These are phyloP conservation scores for Phrynocephalus forsythii DNA, from an alignment of 2,797 vertebrate species.

Conservation along the genomic window DNA sequence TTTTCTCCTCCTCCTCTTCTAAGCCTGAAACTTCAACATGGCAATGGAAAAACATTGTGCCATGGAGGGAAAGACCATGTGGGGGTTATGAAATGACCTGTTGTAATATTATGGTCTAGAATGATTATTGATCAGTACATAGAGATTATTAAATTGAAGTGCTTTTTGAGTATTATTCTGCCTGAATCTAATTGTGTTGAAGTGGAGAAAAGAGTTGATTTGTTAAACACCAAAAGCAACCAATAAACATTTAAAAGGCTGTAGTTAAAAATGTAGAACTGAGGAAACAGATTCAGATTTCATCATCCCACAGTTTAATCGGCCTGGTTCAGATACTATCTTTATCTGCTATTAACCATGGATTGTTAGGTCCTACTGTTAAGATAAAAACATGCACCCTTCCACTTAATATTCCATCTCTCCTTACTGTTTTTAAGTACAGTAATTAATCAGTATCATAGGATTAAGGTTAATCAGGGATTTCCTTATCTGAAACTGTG, in stretches of 20 bases:
- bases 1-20: no score
- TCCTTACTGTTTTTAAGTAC: no score
- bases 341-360: background rate
- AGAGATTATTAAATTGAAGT: slow-evolving; percentile 8
- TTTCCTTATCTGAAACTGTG: background rate
- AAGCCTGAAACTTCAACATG: no score
- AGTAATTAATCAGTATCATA: background rate
- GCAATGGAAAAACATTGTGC: background rate
- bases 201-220: background rate
- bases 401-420: background rate
- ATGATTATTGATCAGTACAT: slow-evolving; percentile 13
- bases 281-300: background rate
- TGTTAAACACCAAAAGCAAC: background rate
- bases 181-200: background rate
- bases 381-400: background rate
- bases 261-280: background rate
- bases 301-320: background rate
- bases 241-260: background rate
- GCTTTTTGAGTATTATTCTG: background rate
- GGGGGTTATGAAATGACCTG: slow-evolving; percentile 5
- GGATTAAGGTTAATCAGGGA: background rate
- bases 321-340: background rate
- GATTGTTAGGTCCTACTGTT: background rate
- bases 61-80: background rate
- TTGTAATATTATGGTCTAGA: background rate